These are phyloP conservation scores for Pterocles orientalis DNA, from an alignment of 2,113 vertebrate species.

Conservation along the genomic window DNA sequence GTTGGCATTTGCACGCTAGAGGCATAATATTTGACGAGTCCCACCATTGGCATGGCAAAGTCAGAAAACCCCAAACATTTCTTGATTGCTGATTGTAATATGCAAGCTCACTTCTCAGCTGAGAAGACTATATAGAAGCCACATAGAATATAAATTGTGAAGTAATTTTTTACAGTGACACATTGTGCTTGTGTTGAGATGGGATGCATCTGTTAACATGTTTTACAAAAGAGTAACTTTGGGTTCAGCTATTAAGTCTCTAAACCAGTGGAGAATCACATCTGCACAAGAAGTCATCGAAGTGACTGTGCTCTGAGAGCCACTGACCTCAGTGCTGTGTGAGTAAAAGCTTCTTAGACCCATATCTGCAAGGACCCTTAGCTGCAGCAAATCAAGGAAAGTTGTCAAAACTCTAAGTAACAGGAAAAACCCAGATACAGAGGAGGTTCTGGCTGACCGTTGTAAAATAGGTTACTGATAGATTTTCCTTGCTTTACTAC, in stretches of 20 bases:
- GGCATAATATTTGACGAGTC: background rate
- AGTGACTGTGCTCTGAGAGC: background rate
- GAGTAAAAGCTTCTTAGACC: background rate
- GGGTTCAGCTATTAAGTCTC: background rate
- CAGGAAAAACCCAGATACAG: background rate
- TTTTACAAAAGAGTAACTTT: background rate
- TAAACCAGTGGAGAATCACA: background rate
- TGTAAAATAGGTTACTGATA: background rate
- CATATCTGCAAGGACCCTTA: background rate
- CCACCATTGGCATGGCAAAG: background rate
- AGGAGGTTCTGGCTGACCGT: background rate
- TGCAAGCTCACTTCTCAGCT: background rate
- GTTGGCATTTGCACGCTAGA: background rate
- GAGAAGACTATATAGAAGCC: background rate
- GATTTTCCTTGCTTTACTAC: background rate
- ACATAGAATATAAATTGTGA: background rate
- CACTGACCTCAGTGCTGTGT: fast-evolving
- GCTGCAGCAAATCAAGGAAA: background rate
- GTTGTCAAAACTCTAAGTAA: background rate
- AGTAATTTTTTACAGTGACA: background rate
- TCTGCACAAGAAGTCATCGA: background rate
- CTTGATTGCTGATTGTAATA: background rate
- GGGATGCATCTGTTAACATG: background rate
- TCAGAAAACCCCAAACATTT: background rate
- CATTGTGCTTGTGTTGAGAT: background rate